Evolutionary conservation across 1,140 invertebrate species (phyloP), one percentile per base, ranked within the genome.

Genomic region (Bombus impatiens): DNA sequence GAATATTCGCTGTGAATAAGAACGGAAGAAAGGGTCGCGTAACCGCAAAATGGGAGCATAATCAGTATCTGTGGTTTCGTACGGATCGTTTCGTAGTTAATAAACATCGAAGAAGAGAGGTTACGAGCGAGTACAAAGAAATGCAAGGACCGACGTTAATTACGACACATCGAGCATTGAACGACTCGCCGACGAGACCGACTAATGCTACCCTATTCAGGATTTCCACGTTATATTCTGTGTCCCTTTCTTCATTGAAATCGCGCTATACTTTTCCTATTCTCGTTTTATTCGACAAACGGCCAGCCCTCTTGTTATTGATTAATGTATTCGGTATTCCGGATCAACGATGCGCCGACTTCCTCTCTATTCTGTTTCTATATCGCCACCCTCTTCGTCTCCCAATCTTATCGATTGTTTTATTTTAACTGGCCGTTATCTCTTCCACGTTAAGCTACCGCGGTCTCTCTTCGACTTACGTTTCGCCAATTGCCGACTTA

Each of bases 311-410:
- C 78, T 87, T 86, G 71, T 89, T 90, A 89, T 89, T 90, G 89
- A 90, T 90, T 89, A 90, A 90, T 84, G 88, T 87, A 89, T 90
- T 89, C 85, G 88, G 88, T 89, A 90, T 89, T 90, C 85, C 82
- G 85, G 89, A 89, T 90, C 85, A 86, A 89, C 88, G 84, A 78
- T 86, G 87, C 88, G 87, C 78, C 77, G 72, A 42, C 77, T 89
- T 81, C 65, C 85, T 87, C 82, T 65, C 71, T 78, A 25, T 72
- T 67, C 80, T n/a, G 62, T 28, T 62, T 76, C 83, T 67, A 22
- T 12, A 28, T 68, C 59, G 65, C 37, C 53, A 40, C 67, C 68
- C 25, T 25, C 18, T 44, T 42, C 68, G 47, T 80, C 72, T 35
- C 78, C 77, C 74, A 70, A 81, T 87, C 89, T 89, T 90, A 90